Percentiles rank a stretch among this genome's conserved stretches.
Conservation (phyloP, 2,797 vertebrate genomes). For the Megaceryle alcyon region DNA sequence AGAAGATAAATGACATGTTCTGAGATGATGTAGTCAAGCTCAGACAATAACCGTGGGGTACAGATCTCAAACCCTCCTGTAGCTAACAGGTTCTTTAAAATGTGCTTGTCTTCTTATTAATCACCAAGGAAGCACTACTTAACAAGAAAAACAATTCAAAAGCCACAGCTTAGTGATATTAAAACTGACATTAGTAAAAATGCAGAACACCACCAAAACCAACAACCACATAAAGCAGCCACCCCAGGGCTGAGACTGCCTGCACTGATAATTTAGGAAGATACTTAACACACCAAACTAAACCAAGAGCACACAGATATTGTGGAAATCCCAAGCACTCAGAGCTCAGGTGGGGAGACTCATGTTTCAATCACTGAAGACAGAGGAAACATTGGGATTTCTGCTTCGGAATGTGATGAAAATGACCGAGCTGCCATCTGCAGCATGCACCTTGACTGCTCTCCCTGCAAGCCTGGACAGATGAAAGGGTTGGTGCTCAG, state of each 20-base stretch:
- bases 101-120: neutral
- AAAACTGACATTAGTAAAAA: neutral
- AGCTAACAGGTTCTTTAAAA: neutral
- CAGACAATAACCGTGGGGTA: neutral
- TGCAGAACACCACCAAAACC: neutral
- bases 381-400: no score
- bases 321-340: no score
- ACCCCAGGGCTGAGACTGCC: accelerated
- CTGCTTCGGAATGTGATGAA: no score
- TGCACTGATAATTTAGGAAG: neutral
- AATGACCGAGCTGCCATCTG: no score
- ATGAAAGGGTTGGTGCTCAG: no score
- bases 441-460: no score
- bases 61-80: neutral
- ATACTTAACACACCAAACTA: neutral
- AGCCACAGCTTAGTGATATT: neutral
- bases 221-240: neutral
- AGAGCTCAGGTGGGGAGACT: no score
- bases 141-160: neutral
- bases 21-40: neutral
- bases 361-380: no score
- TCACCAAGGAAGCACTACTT: neutral
- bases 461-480: no score
- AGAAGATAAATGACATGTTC: neutral
- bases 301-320: no score